These are phyloP conservation scores for Ceratina calcarata DNA, from an alignment of 1,140 invertebrate species.

Conservation along the genomic window DNA sequence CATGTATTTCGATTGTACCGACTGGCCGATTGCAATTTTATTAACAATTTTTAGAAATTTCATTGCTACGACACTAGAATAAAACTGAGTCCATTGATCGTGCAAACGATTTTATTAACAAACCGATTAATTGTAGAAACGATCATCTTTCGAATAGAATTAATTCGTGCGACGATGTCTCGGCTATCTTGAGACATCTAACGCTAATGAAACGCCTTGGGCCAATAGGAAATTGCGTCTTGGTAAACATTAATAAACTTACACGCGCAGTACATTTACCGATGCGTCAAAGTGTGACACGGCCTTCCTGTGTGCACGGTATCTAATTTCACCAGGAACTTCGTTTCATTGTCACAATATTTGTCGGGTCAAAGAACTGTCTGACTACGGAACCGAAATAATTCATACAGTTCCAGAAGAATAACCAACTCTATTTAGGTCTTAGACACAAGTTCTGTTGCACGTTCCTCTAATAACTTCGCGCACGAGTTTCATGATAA, in stretches of 20 bases:
- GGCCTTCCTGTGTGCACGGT: neutral
- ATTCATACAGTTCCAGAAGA: too few relatives aligned
- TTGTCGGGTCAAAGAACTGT: neutral
- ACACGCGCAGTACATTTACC: constrained; percentile 22
- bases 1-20: constrained; percentile 54
- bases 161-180: constrained; percentile 24
- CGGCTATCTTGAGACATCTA: constrained; percentile 43
- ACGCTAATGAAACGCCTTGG: constrained; percentile 59
- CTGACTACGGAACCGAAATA: too few relatives aligned
- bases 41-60: too few relatives aligned
- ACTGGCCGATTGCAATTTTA: constrained; percentile 18
- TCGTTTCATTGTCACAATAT: neutral
- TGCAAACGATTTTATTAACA: neutral
- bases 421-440: too few relatives aligned
- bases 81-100: too few relatives aligned
- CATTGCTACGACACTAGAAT: too few relatives aligned
- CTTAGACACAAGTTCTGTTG: too few relatives aligned
- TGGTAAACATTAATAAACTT: constrained; percentile 61
- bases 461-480: too few relatives aligned
- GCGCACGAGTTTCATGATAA: too few relatives aligned
- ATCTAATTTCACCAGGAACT: constrained; percentile 40
- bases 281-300: constrained; percentile 4
- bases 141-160: constrained; percentile 7
- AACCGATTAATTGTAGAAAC: constrained; percentile 20
- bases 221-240: constrained; percentile 60